phyloP scores from a whole-genome alignment of 2,888 invertebrate genomes.

The Brenthis daphne region DNA sequence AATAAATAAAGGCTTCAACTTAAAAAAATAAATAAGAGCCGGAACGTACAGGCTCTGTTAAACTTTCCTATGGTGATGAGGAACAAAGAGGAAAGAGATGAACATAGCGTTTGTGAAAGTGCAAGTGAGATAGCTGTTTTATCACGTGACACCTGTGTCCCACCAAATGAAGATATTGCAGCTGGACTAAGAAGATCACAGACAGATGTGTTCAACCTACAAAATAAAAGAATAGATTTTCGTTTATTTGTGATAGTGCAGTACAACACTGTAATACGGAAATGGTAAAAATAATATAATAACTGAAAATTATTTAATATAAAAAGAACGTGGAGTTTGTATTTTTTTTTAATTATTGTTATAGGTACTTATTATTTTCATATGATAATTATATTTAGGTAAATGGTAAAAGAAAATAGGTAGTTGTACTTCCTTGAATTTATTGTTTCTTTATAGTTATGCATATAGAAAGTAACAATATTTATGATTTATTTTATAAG shows the following conservation, averaged over 20 bases:
- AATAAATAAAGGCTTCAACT: conserved; percentile 73
- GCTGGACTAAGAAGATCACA: conserved; percentile 68
- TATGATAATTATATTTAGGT: too few species aligned
- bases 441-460: too few species aligned
- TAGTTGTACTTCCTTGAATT: too few species aligned
- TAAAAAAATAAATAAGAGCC: conserved; percentile 56
- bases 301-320: not conserved
- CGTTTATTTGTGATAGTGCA: conserved; percentile 30
- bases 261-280: conserved; percentile 15
- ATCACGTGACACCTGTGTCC: conserved; percentile 80
- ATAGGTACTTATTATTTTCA: too few species aligned
- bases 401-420: too few species aligned
- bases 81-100: conserved; percentile 63
- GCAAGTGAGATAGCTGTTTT: conserved; percentile 50
- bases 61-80: conserved; percentile 65
- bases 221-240: conserved; percentile 32
- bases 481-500: too few species aligned
- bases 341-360: too few species aligned
- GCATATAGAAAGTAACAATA: too few species aligned
- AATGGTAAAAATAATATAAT: not conserved
- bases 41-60: conserved; percentile 56
- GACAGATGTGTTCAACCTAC: conserved; percentile 57
- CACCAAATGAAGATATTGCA: conserved; percentile 82
- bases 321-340: too few species aligned
- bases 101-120: conserved; percentile 41